Evolutionary conservation across 2,113 vertebrate genomes (phyloP).

Genomic region (Bucco capensis): DNA sequence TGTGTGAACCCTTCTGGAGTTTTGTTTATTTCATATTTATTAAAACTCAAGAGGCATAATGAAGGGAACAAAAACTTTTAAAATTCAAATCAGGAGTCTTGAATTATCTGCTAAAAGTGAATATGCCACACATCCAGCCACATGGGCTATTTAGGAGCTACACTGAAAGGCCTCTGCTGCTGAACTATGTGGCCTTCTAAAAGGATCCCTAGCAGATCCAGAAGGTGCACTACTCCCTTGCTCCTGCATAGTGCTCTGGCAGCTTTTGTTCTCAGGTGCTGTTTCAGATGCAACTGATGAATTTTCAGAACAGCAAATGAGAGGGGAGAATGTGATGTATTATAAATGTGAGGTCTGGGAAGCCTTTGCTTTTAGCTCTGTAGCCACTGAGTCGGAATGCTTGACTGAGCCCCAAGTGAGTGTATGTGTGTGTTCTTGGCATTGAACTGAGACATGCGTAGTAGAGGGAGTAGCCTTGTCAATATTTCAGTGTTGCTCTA

Average conservation of each 20-base stretch:
- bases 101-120: neutral
- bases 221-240: neutral
- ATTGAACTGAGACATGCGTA: neutral
- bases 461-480: neutral
- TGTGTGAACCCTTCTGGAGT: neutral
- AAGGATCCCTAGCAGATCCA: neutral
- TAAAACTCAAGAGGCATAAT: neutral
- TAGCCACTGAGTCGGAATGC: neutral
- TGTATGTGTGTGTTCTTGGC: neutral
- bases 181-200: neutral
- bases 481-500: neutral
- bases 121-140: neutral
- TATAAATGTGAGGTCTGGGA: neutral
- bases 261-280: neutral
- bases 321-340: neutral
- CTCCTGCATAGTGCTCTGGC: neutral
- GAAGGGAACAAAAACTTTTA: neutral
- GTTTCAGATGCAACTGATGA: neutral
- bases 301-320: neutral
- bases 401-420: neutral
- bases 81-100: neutral
- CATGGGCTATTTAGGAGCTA: accelerated
- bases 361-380: neutral
- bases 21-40: neutral
- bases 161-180: neutral